Percentiles rank a stretch among this genome's conserved stretches.
phyloP scores from a whole-genome alignment of 2,888 invertebrate genomes.

The Mamestra brassicae region DNA sequence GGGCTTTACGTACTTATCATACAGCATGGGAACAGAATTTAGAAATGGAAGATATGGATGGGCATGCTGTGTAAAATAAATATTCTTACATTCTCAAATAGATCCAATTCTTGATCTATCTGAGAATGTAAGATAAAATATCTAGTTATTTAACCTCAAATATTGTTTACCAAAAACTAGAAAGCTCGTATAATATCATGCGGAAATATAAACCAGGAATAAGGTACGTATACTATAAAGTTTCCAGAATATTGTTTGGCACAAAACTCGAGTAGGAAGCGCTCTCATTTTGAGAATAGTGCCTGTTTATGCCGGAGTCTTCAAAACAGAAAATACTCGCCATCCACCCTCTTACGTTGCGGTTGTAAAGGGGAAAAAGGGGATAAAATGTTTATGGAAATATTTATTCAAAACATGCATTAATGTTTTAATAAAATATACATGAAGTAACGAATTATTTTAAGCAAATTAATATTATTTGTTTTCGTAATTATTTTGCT shows the following conservation, averaged over 20 bases:
- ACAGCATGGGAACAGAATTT: not conserved
- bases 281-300: conserved; percentile 73
- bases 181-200: conserved; percentile 66
- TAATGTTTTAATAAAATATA: conserved; percentile 65
- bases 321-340: conserved; percentile 77
- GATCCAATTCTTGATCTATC: too few species aligned
- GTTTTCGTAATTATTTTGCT: conserved; percentile 48
- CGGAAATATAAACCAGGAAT: conserved; percentile 65
- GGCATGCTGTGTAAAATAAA: not conserved
- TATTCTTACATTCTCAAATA: too few species aligned
- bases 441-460: conserved; percentile 48
- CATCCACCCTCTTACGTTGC: conserved; percentile 68
- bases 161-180: conserved; percentile 53
- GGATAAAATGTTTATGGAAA: conserved; percentile 69
- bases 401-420: conserved; percentile 67
- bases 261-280: conserved; percentile 72
- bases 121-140: not conserved
- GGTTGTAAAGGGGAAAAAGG: conserved; percentile 62
- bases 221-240: conserved; percentile 70
- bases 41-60: not conserved
- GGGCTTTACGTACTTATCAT: conserved; percentile 11
- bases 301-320: conserved; percentile 74
- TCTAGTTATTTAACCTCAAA: conserved; percentile 9
- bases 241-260: conserved; percentile 75
- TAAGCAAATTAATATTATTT: conserved; percentile 51